Percentiles rank a stretch among this genome's conserved stretches.
Conservation (phyloP, 2,113 vertebrate genomes). For the Passer montanus region DNA sequence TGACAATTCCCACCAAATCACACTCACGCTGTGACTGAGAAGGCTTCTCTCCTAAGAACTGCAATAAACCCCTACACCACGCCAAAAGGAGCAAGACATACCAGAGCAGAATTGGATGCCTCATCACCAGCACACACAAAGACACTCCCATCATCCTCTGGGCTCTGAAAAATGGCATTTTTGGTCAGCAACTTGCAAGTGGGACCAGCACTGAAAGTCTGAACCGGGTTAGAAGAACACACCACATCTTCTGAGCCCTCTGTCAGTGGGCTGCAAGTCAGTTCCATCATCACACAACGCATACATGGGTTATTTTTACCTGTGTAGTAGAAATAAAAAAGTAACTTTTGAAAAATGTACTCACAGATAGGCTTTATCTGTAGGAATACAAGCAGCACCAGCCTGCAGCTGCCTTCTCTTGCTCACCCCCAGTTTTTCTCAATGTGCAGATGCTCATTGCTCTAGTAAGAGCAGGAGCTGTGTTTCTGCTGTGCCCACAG, state of each 20-base stretch:
- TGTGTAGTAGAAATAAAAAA: slow-evolving; percentile 40
- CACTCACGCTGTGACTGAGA: not conserved
- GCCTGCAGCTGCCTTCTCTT: not conserved
- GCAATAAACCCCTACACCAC: not conserved
- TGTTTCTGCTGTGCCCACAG: not conserved
- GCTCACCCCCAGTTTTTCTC: not conserved
- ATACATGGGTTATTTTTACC: slow-evolving; percentile 84
- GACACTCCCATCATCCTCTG: slow-evolving; percentile 74
- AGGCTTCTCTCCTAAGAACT: not conserved
- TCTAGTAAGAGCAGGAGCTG: not conserved
- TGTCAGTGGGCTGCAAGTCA: slow-evolving; percentile 76
- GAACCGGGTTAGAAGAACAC: slow-evolving; percentile 84
- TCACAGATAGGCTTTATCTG: not conserved
- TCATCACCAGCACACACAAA: slow-evolving; percentile 94
- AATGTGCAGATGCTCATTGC: accelerated
- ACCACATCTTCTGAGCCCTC: slow-evolving; percentile 71
- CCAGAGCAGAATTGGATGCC: slow-evolving; percentile 90
- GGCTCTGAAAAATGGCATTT: slow-evolving; percentile 89
- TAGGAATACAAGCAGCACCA: not conserved
- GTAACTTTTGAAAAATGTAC: not conserved
- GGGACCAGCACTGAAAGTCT: slow-evolving; percentile 88
- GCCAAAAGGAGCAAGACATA: not conserved
- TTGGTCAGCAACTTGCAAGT: slow-evolving; percentile 94
- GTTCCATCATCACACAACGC: slow-evolving; percentile 89
- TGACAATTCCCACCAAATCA: not conserved